phyloP scores from a whole-genome alignment of 2,797 vertebrate genomes.

The Enteromius fasciolatus region DNA sequence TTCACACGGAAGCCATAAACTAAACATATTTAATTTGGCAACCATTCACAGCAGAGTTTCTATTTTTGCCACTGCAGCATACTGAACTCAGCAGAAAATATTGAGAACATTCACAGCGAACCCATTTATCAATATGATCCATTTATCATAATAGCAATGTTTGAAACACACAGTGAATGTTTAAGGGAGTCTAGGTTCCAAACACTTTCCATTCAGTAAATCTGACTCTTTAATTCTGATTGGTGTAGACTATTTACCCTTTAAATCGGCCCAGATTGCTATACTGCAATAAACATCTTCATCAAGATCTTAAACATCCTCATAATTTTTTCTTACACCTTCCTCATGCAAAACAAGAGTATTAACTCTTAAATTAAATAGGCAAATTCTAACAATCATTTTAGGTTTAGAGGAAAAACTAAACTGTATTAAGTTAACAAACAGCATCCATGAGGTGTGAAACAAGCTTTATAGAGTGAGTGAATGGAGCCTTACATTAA shows the following conservation, averaged over 20 bases:
- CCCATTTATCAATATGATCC: neutral
- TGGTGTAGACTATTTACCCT: neutral
- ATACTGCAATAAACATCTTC: too few relatives aligned
- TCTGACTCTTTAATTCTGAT: neutral
- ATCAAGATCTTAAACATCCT: too few relatives aligned
- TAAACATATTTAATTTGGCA: neutral
- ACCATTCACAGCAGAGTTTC: neutral
- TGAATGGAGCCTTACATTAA: conserved; percentile 74
- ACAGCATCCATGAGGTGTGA: neutral
- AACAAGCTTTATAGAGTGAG: neutral
- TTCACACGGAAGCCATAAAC: neutral
- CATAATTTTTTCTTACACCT: too few relatives aligned
- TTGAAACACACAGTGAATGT: neutral
- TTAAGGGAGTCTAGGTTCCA: neutral
- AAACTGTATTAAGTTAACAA: neutral
- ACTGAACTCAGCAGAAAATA: neutral
- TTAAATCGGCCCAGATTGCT: neutral
- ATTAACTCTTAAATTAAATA: neutral
- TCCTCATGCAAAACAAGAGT: neutral
- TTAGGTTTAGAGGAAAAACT: neutral
- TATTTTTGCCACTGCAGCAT: neutral
- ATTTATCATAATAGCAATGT: neutral
- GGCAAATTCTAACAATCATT: neutral
- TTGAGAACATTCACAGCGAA: neutral
- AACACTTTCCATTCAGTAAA: conserved; percentile 4